These are phyloP conservation scores for Polyommatus icarus DNA, from an alignment of 2,888 invertebrate species.

Conservation along the genomic window DNA sequence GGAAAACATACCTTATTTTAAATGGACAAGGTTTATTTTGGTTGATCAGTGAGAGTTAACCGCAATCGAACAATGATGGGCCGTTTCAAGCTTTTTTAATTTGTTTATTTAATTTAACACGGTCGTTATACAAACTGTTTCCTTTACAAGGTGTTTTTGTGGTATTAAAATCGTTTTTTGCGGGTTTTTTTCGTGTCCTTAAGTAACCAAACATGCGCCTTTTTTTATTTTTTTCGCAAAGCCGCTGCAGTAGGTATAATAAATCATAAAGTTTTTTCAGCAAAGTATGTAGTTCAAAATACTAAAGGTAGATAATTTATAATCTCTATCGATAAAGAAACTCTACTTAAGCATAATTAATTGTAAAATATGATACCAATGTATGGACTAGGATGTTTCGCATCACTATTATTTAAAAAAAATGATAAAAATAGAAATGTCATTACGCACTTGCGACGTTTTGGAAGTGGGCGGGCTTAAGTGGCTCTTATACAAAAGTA, in stretches of 20 bases:
- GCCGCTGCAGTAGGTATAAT: too few species aligned
- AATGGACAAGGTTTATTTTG: background rate
- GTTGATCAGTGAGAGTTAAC: background rate
- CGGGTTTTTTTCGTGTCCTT: slow-evolving; percentile 31
- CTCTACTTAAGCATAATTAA: too few species aligned
- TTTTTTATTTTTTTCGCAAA: background rate
- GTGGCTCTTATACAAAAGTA: slow-evolving; percentile 80
- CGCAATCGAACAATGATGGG: slow-evolving; percentile 52
- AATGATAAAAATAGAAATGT: background rate
- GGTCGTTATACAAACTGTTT: slow-evolving; percentile 73
- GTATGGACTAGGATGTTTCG: background rate
- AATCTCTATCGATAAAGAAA: too few species aligned
- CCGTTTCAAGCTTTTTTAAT: slow-evolving; percentile 68
- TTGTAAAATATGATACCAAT: too few species aligned
- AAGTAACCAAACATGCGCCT: background rate
- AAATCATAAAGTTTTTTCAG: background rate
- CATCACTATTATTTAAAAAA: background rate
- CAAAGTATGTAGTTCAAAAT: background rate
- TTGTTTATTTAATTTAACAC: slow-evolving; percentile 80
- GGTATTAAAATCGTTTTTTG: slow-evolving; percentile 59
- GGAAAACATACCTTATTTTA: background rate
- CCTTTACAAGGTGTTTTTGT: slow-evolving; percentile 76
- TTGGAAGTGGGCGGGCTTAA: slow-evolving; percentile 62
- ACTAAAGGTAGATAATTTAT: too few species aligned
- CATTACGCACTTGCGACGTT: slow-evolving; percentile 57